Percentiles rank a stretch among this genome's conserved stretches.
These are phyloP conservation scores for Muscicapa comitata DNA, from an alignment of 2,797 vertebrate species.

Conservation along the genomic window DNA sequence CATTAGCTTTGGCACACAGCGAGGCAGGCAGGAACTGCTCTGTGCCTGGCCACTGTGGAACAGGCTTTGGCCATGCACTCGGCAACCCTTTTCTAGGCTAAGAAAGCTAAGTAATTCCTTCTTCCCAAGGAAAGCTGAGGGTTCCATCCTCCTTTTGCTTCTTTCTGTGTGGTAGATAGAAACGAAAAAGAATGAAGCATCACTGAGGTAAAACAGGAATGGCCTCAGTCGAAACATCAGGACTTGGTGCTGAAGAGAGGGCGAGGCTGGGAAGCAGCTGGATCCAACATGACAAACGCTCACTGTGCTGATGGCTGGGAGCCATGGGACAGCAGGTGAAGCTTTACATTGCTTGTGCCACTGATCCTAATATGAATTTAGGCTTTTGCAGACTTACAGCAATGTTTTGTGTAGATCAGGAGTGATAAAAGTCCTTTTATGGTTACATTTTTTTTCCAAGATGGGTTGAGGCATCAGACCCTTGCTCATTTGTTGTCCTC, in stretches of 20 bases:
- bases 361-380: not conserved
- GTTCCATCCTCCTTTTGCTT: not conserved
- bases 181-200: not conserved
- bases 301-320: not conserved
- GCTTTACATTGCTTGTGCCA: not conserved
- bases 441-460: not conserved
- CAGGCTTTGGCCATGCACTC: not conserved
- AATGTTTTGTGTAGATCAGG: not conserved
- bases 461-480: not conserved
- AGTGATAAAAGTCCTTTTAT: not conserved
- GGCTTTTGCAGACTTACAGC: not conserved
- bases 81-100: not conserved
- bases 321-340: not conserved
- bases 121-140: not conserved
- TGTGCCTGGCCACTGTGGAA: not conserved
- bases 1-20: not conserved
- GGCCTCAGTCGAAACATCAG: rapidly evolving
- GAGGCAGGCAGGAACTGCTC: not conserved
- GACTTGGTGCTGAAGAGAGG: not conserved
- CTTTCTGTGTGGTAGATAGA: not conserved
- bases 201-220: not conserved
- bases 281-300: not conserved
- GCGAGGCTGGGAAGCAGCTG: not conserved
- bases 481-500: not conserved
- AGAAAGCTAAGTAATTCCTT: not conserved